These are phyloP conservation scores for Pararge aegeria DNA, from an alignment of 1,140 invertebrate species.

Conservation along the genomic window DNA sequence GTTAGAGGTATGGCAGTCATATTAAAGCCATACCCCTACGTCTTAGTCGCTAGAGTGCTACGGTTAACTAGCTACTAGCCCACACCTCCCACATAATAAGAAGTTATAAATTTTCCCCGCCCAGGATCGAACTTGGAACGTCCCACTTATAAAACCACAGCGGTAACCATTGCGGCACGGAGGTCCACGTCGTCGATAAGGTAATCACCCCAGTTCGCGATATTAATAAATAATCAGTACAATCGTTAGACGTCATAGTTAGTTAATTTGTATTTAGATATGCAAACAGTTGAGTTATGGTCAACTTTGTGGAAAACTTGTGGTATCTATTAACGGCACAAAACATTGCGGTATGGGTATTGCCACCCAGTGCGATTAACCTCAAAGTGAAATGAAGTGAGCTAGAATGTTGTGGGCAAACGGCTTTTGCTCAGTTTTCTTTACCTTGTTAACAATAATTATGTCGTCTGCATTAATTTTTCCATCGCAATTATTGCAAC, in stretches of 20 bases:
- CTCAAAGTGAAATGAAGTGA: constrained; percentile 37
- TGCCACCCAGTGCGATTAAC: constrained; percentile 42
- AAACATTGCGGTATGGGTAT: constrained; percentile 32
- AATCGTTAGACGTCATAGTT: neutral
- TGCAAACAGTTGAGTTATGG: constrained; percentile 17
- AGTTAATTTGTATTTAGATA: constrained; percentile 11
- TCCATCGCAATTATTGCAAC: constrained; percentile 8
- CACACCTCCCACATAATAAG: too few species aligned
- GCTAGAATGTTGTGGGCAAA: constrained; percentile 28
- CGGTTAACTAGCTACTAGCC: too few species aligned
- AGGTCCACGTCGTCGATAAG: too few species aligned
- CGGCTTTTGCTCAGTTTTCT: constrained; percentile 34
- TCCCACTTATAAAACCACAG: too few species aligned
- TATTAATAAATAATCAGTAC: too few species aligned
- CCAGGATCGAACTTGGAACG: too few species aligned
- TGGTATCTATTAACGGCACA: constrained; percentile 37
- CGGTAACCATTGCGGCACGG: too few species aligned
- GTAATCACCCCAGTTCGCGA: too few species aligned
- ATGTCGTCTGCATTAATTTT: constrained; percentile 13
- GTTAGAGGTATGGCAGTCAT: too few species aligned
- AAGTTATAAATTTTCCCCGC: too few species aligned
- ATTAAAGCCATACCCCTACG: too few species aligned
- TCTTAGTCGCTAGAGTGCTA: too few species aligned
- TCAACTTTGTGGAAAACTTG: constrained; percentile 33
- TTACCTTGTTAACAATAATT: constrained; percentile 26